phyloP scores from a whole-genome alignment of 1,140 invertebrate genomes.

The Aphis craccivora region DNA sequence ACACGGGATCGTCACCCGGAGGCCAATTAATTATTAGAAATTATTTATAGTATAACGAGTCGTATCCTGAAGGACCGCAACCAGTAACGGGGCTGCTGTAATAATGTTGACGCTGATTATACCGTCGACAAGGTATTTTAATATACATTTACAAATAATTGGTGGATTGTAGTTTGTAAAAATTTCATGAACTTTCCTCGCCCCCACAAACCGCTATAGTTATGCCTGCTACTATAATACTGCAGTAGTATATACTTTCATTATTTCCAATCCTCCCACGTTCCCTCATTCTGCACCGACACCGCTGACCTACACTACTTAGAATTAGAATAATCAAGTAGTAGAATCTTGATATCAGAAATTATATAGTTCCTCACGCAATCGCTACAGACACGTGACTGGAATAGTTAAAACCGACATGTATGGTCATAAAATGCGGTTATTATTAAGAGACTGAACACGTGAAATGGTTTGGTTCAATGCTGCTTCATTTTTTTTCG shows the following conservation, averaged over 20 bases:
- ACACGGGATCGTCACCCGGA: neutral
- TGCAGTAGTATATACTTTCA: neutral
- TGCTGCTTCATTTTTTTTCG: neutral
- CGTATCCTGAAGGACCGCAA: no score
- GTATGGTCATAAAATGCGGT: constrained; percentile 34
- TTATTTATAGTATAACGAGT: neutral
- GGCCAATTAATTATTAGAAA: neutral
- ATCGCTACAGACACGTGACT: constrained; percentile 45
- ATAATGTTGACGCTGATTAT: no score
- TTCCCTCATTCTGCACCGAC: neutral
- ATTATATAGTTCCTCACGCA: constrained; percentile 49
- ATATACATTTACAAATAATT: neutral
- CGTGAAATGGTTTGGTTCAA: constrained; percentile 26
- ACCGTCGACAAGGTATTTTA: no score
- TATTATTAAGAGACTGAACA: constrained; percentile 38
- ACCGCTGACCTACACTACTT: neutral
- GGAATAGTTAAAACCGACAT: constrained; percentile 46
- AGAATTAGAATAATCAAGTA: constrained; percentile 38
- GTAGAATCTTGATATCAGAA: constrained; percentile 47
- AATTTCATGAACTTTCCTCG: neutral
- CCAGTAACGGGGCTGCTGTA: no score
- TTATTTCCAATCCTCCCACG: constrained; percentile 30
- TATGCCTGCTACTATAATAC: neutral
- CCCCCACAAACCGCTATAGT: neutral
- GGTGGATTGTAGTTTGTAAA: neutral